Evolutionary conservation across 2,797 vertebrate species (phyloP), one percentile per base, ranked within the genome.

Genomic region (Gorsachius magnificus): DNA sequence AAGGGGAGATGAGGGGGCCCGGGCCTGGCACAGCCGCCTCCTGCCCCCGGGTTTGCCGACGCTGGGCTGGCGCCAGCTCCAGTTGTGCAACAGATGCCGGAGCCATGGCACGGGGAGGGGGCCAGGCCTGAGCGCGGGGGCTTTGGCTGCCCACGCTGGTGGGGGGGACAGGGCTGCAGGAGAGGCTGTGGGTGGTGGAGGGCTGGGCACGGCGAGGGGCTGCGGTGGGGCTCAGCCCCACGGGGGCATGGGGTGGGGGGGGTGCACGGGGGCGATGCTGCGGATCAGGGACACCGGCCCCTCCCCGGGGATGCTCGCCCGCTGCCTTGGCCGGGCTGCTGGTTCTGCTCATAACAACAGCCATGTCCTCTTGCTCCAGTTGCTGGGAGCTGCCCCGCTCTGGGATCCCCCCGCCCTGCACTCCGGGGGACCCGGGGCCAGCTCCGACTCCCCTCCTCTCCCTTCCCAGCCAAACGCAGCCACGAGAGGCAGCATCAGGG

Each of bases 101-200:
- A 74, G 35, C 38, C 56, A 11, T 3, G 25, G 33, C 17, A 18
- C 2, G 9, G 48, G 53, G 14, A 11, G 7, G 65, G 31, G 26
- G 4, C 20, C 11, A 1, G 31, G 9, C 25, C 31, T 1, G 1
- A 13, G 4, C 4, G 1, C 0, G 4, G 57, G 33, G 35, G 7
- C 4, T 71, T 71, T 2, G 6, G 25, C 41, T 17, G 75, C 66
- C 28, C 58, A 15, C 2, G 5, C 41, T 3, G 13, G 3, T 0
- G 11, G 0, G 11, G 53, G 22, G 24, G 11, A 13, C 28, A 2
- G 63, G 53, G 43, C 9, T 2, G n/a, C 28, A 11, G 48, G 31
- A 15, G 53, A 10, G 25, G 17, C 36, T 64, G 22, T 5, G 10
- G 65, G 45, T 0, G n/a, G 15, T 50, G 61, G 22, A 28, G 12